Evolutionary conservation across 2,888 invertebrate species (phyloP).

Genomic region (Aporophyla lueneburgensis): DNA sequence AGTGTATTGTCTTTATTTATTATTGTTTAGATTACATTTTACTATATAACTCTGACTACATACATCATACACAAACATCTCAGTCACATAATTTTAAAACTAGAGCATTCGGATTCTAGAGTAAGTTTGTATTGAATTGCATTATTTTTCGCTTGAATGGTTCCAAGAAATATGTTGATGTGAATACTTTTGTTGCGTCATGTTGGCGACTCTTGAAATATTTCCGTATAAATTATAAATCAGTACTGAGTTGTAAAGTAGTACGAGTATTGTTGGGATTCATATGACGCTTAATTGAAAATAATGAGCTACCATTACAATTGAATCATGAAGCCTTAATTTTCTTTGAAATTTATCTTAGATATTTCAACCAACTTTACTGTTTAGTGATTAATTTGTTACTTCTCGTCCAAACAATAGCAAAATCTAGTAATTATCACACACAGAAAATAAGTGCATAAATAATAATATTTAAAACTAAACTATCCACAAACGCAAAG

Average conservation of each 20-base stretch:
- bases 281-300: slow-evolving; percentile 1
- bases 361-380: background rate
- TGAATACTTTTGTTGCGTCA: slow-evolving; percentile 16
- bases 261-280: too few species aligned
- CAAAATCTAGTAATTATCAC: background rate
- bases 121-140: slow-evolving; percentile 14
- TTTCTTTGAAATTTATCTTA: too few species aligned
- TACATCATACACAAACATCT: background rate
- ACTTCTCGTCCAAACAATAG: background rate
- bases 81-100: slow-evolving; percentile 3
- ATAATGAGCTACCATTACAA: too few species aligned
- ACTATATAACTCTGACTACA: slow-evolving; percentile 15
- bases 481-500: background rate
- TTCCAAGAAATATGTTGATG: slow-evolving; percentile 15
- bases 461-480: too few species aligned
- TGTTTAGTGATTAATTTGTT: too few species aligned
- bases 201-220: background rate
- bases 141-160: slow-evolving; percentile 23
- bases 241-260: background rate
- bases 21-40: slow-evolving; percentile 76
- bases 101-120: slow-evolving; percentile 10
- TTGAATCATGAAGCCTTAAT: too few species aligned
- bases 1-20: slow-evolving; percentile 77
- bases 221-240: background rate
- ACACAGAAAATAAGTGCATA: background rate